phyloP scores from a whole-genome alignment of 1,140 invertebrate genomes.

The Mya arenaria region DNA sequence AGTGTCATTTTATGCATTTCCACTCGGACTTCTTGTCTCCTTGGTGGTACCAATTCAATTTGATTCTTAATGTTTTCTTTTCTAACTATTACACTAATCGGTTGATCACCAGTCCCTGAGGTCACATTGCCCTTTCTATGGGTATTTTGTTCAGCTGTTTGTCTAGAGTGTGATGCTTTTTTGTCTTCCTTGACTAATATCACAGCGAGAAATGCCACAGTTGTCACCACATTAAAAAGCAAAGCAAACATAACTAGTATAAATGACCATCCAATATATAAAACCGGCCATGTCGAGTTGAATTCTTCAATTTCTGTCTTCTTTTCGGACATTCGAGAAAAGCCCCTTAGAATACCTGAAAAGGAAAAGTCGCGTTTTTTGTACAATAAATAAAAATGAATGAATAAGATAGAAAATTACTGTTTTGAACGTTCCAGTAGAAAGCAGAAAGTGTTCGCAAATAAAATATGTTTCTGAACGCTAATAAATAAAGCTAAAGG shows the following conservation, averaged over 20 bases:
- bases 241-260: slow-evolving; percentile 15
- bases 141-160: no score
- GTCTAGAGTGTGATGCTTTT: slow-evolving; percentile 24
- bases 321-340: not conserved
- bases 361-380: not conserved
- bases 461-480: not conserved
- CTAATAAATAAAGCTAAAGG: not conserved
- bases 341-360: slow-evolving; percentile 16
- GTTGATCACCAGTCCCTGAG: no score
- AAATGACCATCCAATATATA: slow-evolving; percentile 24
- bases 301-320: not conserved
- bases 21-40: no score
- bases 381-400: not conserved
- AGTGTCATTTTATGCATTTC: no score
- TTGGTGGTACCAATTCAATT: no score
- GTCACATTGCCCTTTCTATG: no score
- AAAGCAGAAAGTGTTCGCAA: not conserved
- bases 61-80: no score
- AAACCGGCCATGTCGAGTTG: slow-evolving; percentile 16
- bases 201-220: not conserved
- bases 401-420: not conserved
- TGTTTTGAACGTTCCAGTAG: not conserved
- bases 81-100: no score
- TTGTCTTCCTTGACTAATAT: slow-evolving; percentile 11
- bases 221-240: slow-evolving; percentile 15